Base-by-base conservation (phyloP, 2,888 invertebrate species). In the Iphiclides podalirius region DNA sequence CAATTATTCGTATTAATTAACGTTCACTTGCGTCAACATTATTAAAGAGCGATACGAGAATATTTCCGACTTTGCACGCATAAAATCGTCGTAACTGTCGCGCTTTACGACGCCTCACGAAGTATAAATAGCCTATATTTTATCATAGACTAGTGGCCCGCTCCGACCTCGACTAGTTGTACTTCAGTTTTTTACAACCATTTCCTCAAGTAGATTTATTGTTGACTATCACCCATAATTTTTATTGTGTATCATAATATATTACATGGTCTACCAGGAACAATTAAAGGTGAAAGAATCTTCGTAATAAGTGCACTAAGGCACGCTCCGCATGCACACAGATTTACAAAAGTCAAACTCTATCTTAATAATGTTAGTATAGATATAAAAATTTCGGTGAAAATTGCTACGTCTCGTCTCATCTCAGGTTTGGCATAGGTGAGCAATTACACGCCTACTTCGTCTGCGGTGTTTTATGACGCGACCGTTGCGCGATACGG, bases 371-470 rank as follows among this genome's bases (percentile, higher is more conserved):
- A n/a, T n/a, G n/a, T n/a, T n/a, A n/a, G n/a, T n/a, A 20, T 20
- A 20, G 20, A 20, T 4, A 6, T 4, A 20, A 20, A 20, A 20
- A 20, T 20, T 61, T 60, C 60, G 60, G 55, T 34, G 39, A 64
- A 62, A 69, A 70, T 68, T 65, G 66, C 70, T 66, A 63, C 57
- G 67, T 70, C 62, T 66, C 64, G 62, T 66, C 64, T 64, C 66
- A 59, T 70, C 65, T 69, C 65, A 69, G 66, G 67, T 73, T 80
- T 75, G 77, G 73, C 74, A 74, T 72, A 63, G 47, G 39, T 47
- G 36, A 66, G 66, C 69, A 65, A 67, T 74, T 73, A 66, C 63
- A 70, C 76, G 75, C 74, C 75, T 74, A 77, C 78, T 75, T 52
- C 40, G 48, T 46, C 53, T 39, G 54, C 46, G 40, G 38, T 26